A percentile compares a stretch with the other conserved stretches of the same genome.
Conservation (phyloP, 2,797 vertebrate genomes). For the Chaenodraco wilsoni region DNA sequence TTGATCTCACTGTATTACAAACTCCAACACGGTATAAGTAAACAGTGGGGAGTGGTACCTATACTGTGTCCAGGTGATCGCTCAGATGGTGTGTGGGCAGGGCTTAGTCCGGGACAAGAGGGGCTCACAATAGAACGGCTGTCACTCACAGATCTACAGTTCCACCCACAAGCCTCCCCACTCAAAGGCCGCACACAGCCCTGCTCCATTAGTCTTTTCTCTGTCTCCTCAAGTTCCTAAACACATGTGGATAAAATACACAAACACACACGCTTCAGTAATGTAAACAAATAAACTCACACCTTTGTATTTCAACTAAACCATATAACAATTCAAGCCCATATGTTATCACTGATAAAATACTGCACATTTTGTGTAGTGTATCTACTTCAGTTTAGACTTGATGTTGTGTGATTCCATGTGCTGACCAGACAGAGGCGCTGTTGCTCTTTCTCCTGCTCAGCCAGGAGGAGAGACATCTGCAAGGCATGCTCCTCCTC, state of each 20-base stretch:
- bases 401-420: constrained; percentile 15
- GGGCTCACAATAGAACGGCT: constrained; percentile 65
- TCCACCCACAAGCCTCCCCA: constrained; percentile 58
- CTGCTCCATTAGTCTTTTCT: constrained; percentile 64
- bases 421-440: constrained; percentile 86
- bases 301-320: not conserved
- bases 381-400: not conserved
- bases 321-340: not conserved
- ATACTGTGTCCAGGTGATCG: constrained; percentile 66
- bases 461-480: constrained; percentile 88
- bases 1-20: not conserved
- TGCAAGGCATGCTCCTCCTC: constrained; percentile 92
- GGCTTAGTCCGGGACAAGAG: constrained; percentile 62
- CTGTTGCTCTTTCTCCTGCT: constrained; percentile 92
- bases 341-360: not conserved
- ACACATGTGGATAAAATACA: constrained; percentile 20
- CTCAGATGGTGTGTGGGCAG: constrained; percentile 68
- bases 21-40: not conserved
- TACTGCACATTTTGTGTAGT: not conserved
- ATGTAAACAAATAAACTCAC: not conserved
- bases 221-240: constrained; percentile 75
- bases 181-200: constrained; percentile 38
- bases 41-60: constrained; percentile 43
- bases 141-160: constrained; percentile 49
- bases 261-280: not conserved